Evolutionary conservation across 2,888 invertebrate genomes (phyloP), one percentile per base, ranked within the genome.

Genomic region (Papilio elwesi): DNA sequence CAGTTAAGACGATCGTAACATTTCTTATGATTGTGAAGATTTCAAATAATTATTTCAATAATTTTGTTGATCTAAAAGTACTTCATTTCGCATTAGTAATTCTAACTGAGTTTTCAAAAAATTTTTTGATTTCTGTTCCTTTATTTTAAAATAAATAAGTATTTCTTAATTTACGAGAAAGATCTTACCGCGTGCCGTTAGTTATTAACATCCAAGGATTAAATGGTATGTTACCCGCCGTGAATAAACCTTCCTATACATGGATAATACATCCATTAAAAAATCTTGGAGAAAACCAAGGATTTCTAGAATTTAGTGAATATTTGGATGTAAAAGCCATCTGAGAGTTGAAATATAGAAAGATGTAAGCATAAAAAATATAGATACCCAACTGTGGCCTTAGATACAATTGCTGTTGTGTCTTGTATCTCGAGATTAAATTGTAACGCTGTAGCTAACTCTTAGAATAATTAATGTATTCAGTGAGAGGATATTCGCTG

Each of bases 371-470:
- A 13, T 8, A 57, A 38, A 26, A 59, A 38, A 59, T 57, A 57
- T 8, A 59, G 36, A 7, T 26, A 59, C 36, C 59, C 59, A 59
- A 59, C 36, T 59, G 59, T 59, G 59, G 59, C 59, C 59, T 59
- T 59, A 59, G 59, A 59, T 59, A 59, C 38, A 59, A 36, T 59
- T 59, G n/a, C 38, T 13, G 2, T 59, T 59, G 26, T 57, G 59
- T 59, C 36, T 38, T 26, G 55, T 55, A 36, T 13, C 6, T 57
- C 38, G 13, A 59, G 36, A 38, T 38, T n/a, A n/a, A 15, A 12
- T 55, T 26, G 26, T 55, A 59, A 38, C 38, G 59, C 38, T 9
- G 38, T 59, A 57, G 36, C 9, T 26, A 36, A 57, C 26, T 57
- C 26, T 57, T 26, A 57, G 16, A 59, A 38, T 59, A 59, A 57